phyloP scores from a whole-genome alignment of 2,888 invertebrate genomes.

The Pristionchus fissidentatus region DNA sequence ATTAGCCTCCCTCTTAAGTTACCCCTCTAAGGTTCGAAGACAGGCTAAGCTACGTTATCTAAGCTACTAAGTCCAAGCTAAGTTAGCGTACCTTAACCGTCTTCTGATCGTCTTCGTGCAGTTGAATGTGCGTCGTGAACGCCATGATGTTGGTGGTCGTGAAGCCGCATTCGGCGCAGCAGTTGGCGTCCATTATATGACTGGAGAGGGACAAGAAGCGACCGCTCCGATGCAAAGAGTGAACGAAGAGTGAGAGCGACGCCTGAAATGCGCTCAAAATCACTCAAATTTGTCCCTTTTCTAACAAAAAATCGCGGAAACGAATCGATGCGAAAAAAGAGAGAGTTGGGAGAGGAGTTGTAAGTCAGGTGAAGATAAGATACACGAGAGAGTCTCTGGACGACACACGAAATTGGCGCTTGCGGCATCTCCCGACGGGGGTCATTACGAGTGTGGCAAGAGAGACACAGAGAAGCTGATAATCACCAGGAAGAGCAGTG shows the following conservation, averaged over 20 bases:
- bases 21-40: neutral
- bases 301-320: neutral
- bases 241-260: neutral
- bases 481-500: constrained; percentile 5
- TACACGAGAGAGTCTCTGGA: neutral
- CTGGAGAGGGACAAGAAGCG: neutral
- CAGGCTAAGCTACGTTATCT: neutral
- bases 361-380: neutral
- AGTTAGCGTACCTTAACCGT: neutral
- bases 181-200: constrained; percentile 63
- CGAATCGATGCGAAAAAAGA: no score
- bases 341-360: neutral
- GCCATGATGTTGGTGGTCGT: constrained; percentile 67
- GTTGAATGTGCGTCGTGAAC: constrained; percentile 70
- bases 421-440: neutral
- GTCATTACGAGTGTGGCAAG: constrained; percentile 31
- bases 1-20: neutral
- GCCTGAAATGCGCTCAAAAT: neutral
- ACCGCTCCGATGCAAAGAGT: neutral
- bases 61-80: neutral
- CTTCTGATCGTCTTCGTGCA: constrained; percentile 58
- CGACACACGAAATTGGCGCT: constrained; percentile 20
- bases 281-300: no score
- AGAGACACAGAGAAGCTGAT: no score
- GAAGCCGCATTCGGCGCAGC: constrained; percentile 73